Conservation (phyloP, 1,140 invertebrate species). For the Pachyrhynchus sulphureomaculatus region DNA sequence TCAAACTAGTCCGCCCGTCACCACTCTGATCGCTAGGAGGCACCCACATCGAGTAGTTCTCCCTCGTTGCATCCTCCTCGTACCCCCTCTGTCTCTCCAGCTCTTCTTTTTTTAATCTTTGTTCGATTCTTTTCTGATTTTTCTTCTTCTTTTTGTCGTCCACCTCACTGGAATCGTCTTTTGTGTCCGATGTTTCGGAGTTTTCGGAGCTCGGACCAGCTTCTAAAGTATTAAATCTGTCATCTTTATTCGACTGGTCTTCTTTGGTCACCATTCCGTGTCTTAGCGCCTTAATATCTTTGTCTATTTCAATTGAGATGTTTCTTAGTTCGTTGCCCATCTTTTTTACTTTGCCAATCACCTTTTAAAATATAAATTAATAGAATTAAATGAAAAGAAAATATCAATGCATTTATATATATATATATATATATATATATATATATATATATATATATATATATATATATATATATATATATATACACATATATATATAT, state of each 20-base stretch:
- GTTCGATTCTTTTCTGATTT: conserved; percentile 45
- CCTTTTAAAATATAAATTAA: conserved; percentile 1
- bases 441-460: too few relatives aligned
- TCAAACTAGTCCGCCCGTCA: conserved; percentile 77
- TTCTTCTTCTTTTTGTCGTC: conserved; percentile 40
- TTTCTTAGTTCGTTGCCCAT: conserved; percentile 30
- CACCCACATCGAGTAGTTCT: conserved; percentile 76
- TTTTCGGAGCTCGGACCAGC: neutral
- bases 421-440: too few relatives aligned
- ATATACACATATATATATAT: too few relatives aligned
- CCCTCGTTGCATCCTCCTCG: conserved; percentile 56
- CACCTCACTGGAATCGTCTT: too few relatives aligned
- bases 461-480: too few relatives aligned
- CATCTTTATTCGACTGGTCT: neutral
- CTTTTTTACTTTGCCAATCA: conserved; percentile 24
- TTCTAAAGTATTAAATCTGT: neutral
- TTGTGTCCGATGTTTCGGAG: neutral
- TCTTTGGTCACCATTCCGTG: neutral
- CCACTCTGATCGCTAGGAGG: conserved; percentile 74
- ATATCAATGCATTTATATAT: too few relatives aligned
- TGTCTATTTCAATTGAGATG: conserved; percentile 29
- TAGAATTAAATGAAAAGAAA: too few relatives aligned
- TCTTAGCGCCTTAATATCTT: conserved; percentile 13
- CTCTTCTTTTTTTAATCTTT: conserved; percentile 47
- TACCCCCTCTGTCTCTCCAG: conserved; percentile 51